Evolutionary conservation across 2,113 vertebrate genomes (phyloP).

Genomic region (Saguinus imperator): DNA sequence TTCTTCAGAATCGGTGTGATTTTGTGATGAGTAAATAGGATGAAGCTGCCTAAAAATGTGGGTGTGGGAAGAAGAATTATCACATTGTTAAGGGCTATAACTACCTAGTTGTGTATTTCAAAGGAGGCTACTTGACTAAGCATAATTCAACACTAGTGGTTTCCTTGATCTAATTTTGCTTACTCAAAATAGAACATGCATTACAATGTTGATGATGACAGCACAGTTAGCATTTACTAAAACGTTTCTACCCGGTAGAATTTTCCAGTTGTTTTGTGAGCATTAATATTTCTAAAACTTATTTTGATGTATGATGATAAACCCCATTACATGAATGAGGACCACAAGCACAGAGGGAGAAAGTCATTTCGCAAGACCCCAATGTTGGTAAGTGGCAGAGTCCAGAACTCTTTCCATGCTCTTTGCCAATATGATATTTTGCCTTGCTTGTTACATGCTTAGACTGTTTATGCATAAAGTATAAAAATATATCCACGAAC

Average conservation of each 20-base stretch:
- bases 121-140: background rate
- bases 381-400: background rate
- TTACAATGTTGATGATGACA: background rate
- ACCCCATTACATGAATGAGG: background rate
- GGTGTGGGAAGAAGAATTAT: rapidly evolving
- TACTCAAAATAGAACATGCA: background rate
- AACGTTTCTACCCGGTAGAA: background rate
- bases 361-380: background rate
- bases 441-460: background rate
- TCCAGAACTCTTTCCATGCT: background rate
- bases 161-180: background rate
- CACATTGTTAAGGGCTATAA: background rate
- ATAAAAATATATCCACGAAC: background rate
- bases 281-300: background rate
- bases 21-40: background rate
- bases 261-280: background rate
- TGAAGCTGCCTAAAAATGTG: background rate
- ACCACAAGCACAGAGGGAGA: background rate
- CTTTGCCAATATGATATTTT: background rate
- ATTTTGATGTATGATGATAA: background rate
- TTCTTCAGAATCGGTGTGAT: background rate
- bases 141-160: background rate
- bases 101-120: background rate
- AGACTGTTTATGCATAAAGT: background rate
- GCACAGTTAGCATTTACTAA: background rate